Evolutionary conservation across 2,797 vertebrate species (phyloP), one percentile per base, ranked within the genome.

Genomic region (Melanotaenia boesemani): DNA sequence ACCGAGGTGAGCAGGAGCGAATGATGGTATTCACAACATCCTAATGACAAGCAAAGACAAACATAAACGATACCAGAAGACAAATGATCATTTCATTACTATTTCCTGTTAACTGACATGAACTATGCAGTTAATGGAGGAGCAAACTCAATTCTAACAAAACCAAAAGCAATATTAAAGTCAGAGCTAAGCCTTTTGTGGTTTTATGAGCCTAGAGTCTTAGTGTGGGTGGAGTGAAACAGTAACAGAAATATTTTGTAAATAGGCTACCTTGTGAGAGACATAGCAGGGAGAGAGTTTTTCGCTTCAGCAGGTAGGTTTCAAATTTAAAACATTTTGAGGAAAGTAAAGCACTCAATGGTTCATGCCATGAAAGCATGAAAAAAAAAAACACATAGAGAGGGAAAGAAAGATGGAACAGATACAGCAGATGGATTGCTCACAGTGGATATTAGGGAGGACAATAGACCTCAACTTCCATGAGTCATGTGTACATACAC

Each of bases 21-120:
- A 99, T 93, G 77, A 99, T 93, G 0, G 95, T 97, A 89, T 98
- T 97, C 78, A 99, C 85, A 87, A 99, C 93, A 90, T 99, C 97
- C 98, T 99, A 75, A 70, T 32, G 72, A 82, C 39, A 81, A 50
- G 18, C 18, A 67, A 0, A 4, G 8, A 79, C 44, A 67, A 15
- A 67, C 20, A 64, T 6, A 44, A 26, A 56, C 36, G 52, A 72
- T 60, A 79, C 58, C 18, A 62, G 28, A 48, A 39, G 28, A 20
- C 39, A 54, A 56, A 37, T 22, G 5, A 44, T n/a, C 1, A 67
- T 44, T 55, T 63, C 32, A 10, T 34, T 18, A 39, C 34, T 59
- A 4, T 66, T 11, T 36, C 24, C 52, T 28, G 24, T 16, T 37
- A 57, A 44, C 39, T 30, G 4, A 44, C 12, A 20, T 13, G 20